Evolutionary conservation across 1,140 invertebrate genomes (phyloP).

Genomic region (Lepidurus apus): DNA sequence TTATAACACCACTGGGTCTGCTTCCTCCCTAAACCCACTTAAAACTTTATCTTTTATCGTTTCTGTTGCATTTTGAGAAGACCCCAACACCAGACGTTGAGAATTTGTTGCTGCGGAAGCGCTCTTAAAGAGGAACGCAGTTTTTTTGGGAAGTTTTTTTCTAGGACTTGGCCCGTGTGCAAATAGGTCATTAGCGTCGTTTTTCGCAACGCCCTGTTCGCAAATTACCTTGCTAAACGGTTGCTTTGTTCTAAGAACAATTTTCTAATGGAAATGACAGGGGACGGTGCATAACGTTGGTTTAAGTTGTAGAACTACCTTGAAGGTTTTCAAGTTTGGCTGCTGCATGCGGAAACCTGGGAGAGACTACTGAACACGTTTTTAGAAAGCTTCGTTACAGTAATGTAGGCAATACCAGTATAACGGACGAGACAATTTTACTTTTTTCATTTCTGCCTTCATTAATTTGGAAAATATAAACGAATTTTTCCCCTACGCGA

Average conservation of each 20-base stretch:
- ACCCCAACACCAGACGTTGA: neutral
- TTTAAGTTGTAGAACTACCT: too few relatives aligned
- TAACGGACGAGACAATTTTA: too few relatives aligned
- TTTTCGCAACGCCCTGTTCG: neutral
- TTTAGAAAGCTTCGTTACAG: too few relatives aligned
- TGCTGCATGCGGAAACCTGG: too few relatives aligned
- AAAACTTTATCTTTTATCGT: neutral
- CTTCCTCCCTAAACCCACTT: neutral
- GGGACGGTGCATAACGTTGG: neutral
- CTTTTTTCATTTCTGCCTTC: too few relatives aligned
- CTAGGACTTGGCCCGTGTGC: neutral
- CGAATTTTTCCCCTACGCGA: too few relatives aligned
- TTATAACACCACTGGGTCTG: neutral
- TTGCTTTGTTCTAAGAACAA: neutral
- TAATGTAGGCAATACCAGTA: too few relatives aligned
- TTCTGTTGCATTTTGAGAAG: neutral
- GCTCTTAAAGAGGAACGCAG: neutral
- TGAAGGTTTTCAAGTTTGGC: too few relatives aligned
- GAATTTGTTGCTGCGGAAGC: neutral
- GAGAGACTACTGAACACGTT: too few relatives aligned
- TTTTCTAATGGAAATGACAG: neutral
- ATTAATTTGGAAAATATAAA: too few relatives aligned
- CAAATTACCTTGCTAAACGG: neutral
- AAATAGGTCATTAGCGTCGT: neutral
- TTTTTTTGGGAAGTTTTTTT: neutral